Conservation (phyloP, 2,888 invertebrate species). For the Hyalella azteca region DNA sequence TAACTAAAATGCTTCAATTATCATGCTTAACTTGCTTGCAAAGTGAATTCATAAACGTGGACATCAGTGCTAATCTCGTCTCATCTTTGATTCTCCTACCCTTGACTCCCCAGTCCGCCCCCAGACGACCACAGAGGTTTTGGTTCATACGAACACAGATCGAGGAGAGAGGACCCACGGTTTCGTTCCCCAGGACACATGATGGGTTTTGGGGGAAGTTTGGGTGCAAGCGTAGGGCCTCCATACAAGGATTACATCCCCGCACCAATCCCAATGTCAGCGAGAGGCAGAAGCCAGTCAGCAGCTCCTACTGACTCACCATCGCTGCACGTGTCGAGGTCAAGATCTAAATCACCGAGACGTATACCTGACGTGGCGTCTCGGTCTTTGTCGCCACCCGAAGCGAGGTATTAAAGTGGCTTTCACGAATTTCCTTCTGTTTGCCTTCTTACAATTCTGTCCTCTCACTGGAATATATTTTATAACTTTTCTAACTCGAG, state of each 20-base stretch:
- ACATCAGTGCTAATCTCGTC: too few relatives aligned
- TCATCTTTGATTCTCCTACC: too few relatives aligned
- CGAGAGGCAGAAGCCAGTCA: conserved; percentile 75
- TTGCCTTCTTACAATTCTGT: too few relatives aligned
- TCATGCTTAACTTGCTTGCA: too few relatives aligned
- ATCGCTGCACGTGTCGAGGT: conserved; percentile 68
- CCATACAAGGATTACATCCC: conserved; percentile 8
- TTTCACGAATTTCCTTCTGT: too few relatives aligned
- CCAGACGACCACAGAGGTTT: conserved; percentile 52
- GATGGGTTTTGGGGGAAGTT: conserved; percentile 38
- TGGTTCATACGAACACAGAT: conserved; percentile 46
- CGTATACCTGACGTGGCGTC: conserved; percentile 68
- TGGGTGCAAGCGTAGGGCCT: conserved; percentile 29
- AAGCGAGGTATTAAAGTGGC: conserved; percentile 68
- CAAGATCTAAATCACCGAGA: conserved; percentile 80
- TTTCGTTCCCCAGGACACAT: conserved; percentile 44
- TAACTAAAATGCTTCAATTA: too few relatives aligned
- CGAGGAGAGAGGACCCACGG: conserved; percentile 42
- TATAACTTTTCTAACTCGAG: too few relatives aligned
- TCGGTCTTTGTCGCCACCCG: conserved; percentile 82
- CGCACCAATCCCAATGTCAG: background rate
- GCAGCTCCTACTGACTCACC: conserved; percentile 78
- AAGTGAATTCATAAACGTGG: too few relatives aligned
- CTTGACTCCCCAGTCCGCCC: conserved; percentile 56
- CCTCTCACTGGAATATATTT: too few relatives aligned